These are phyloP conservation scores for Pseudomyrmex pallidus DNA, from an alignment of 1,140 invertebrate genomes.

Conservation along the genomic window DNA sequence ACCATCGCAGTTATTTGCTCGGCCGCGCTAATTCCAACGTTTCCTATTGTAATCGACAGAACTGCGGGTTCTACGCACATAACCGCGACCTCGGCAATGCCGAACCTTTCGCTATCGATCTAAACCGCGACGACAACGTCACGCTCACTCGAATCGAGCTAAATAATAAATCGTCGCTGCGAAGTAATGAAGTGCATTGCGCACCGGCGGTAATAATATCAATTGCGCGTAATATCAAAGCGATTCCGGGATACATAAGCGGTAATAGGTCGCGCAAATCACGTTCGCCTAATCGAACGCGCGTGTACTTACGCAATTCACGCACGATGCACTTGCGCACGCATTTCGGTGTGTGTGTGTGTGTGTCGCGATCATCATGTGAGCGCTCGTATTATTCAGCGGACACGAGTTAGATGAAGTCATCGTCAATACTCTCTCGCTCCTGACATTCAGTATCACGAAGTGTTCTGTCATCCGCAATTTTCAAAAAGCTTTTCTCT, in stretches of 20 bases:
- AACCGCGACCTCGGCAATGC: constrained; percentile 77
- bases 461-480: not conserved
- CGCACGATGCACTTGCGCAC: constrained; percentile 39
- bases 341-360: constrained; percentile 27
- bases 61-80: constrained; percentile 66
- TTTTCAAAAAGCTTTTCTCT: not conserved
- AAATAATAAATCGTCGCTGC: constrained; percentile 64
- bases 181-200: constrained; percentile 43
- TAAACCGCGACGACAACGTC: constrained; percentile 42
- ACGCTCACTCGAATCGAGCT: constrained; percentile 55
- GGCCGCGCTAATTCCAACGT: constrained; percentile 73
- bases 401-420: not conserved
- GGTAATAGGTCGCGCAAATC: constrained; percentile 41
- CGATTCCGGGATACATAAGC: constrained; percentile 45
- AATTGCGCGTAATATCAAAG: constrained; percentile 40
- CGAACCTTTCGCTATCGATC: constrained; percentile 79
- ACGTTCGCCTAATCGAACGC: not conserved
- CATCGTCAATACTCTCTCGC: constrained; percentile 17
- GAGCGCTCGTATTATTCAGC: not conserved
- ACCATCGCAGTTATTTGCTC: constrained; percentile 45
- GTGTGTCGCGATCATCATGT: constrained; percentile 56
- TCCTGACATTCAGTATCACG: not conserved
- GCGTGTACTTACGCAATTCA: constrained; percentile 13
- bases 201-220: constrained; percentile 14
- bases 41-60: constrained; percentile 72